These are phyloP conservation scores for Laspeyria flexula DNA, from an alignment of 2,888 invertebrate species.

Conservation along the genomic window DNA sequence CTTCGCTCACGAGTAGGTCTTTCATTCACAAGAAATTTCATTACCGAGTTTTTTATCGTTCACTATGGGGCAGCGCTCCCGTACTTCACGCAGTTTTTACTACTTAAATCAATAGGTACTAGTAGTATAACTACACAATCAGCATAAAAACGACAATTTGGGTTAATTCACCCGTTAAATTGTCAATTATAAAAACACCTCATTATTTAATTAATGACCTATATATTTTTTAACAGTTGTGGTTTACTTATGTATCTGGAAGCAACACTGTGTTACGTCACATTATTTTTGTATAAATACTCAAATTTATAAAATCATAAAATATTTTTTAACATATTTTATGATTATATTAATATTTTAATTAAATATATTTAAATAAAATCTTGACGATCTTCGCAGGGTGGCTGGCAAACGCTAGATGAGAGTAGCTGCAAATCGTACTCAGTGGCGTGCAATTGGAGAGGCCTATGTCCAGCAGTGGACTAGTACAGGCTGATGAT, in stretches of 20 bases:
- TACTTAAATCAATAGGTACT: conserved; percentile 29
- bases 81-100: conserved; percentile 25
- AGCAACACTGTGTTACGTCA: too few species aligned
- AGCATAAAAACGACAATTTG: conserved; percentile 57
- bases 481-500: too few species aligned
- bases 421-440: too few species aligned
- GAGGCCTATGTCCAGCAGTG: too few species aligned
- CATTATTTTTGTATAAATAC: too few species aligned
- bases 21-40: conserved; percentile 34
- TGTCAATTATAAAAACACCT: conserved; percentile 64
- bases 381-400: too few species aligned
- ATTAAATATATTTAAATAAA: too few species aligned
- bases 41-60: conserved; percentile 33
- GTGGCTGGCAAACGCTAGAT: too few species aligned
- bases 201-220: conserved; percentile 62
- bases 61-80: conserved; percentile 17
- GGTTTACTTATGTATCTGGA: background rate
- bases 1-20: background rate
- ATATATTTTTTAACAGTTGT: conserved; percentile 43
- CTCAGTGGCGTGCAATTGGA: too few species aligned
- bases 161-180: conserved; percentile 78
- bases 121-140: conserved; percentile 42
- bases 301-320: too few species aligned
- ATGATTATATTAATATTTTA: too few species aligned
- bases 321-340: too few species aligned